These are phyloP conservation scores for Myrmecophaga tridactyla DNA, from an alignment of 2,113 vertebrate genomes.

Conservation along the genomic window DNA sequence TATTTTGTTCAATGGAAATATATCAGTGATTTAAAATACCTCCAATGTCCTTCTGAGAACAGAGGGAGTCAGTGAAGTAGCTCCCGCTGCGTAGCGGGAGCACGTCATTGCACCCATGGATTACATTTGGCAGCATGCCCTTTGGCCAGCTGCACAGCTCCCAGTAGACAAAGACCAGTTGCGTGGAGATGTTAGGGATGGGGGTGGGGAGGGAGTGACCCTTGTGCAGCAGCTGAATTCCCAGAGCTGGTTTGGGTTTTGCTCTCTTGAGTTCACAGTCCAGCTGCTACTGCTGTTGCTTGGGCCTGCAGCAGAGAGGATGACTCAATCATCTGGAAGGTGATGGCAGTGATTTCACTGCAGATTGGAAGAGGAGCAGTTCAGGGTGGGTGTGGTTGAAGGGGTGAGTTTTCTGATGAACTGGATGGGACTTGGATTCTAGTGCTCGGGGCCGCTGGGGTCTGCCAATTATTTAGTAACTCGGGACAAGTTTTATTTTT, in stretches of 20 bases:
- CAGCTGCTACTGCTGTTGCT: conserved; percentile 36
- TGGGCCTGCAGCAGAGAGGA: neutral
- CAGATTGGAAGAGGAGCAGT: neutral
- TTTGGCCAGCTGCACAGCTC: neutral
- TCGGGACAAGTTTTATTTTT: conserved; percentile 24
- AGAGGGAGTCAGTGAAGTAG: neutral
- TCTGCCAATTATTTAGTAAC: neutral
- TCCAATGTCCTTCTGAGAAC: neutral
- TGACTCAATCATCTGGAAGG: conserved; percentile 63
- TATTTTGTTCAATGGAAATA: conserved; percentile 39
- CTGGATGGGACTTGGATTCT: neutral
- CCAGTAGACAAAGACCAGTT: neutral
- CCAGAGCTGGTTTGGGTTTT: neutral
- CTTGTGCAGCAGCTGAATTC: neutral
- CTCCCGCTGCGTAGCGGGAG: neutral
- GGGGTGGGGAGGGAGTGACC: neutral
- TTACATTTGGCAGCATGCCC: neutral
- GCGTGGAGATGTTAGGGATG: neutral
- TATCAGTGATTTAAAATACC: conserved; percentile 39
- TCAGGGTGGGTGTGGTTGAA: neutral
- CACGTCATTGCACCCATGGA: neutral
- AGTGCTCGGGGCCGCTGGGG: neutral
- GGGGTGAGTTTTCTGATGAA: neutral
- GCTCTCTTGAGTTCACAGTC: neutral
- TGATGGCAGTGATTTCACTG: neutral